phyloP scores from a whole-genome alignment of 2,113 vertebrate genomes.

The Alectura lathami region DNA sequence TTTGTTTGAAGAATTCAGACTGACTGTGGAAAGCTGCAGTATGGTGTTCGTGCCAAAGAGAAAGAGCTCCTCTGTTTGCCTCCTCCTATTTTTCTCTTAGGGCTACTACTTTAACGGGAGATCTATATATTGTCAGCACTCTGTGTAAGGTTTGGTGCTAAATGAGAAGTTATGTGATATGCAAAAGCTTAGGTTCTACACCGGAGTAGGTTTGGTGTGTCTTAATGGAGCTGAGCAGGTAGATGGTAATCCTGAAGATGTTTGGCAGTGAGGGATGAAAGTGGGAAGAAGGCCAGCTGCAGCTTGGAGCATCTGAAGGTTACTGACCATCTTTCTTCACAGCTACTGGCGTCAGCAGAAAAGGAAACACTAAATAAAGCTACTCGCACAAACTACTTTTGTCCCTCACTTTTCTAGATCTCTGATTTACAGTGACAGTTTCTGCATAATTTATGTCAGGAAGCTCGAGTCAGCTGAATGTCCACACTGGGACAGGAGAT shows the following conservation, averaged over 20 bases:
- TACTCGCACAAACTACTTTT: background rate
- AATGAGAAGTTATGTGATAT: background rate
- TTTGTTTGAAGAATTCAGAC: background rate
- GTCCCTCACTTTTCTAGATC: background rate
- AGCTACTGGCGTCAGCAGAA: background rate
- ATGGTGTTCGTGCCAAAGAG: background rate
- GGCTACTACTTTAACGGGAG: background rate
- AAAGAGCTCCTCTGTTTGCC: background rate
- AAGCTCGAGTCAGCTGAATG: background rate
- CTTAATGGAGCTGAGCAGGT: background rate
- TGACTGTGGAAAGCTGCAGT: background rate
- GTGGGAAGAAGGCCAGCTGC: background rate
- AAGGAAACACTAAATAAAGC: background rate
- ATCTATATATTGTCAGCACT: background rate
- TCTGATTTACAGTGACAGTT: background rate
- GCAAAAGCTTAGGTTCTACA: background rate
- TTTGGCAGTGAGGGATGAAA: rapidly evolving
- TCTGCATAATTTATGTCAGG: background rate
- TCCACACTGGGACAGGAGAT: background rate
- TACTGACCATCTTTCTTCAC: background rate
- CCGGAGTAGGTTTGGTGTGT: background rate
- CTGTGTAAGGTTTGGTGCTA: background rate
- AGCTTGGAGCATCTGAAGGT: background rate
- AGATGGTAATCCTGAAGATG: background rate
- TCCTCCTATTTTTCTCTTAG: background rate